Percentiles rank a stretch among this genome's conserved stretches.
Evolutionary conservation across 2,797 vertebrate species (phyloP).

Genomic region (Malacoraja senta): DNA sequence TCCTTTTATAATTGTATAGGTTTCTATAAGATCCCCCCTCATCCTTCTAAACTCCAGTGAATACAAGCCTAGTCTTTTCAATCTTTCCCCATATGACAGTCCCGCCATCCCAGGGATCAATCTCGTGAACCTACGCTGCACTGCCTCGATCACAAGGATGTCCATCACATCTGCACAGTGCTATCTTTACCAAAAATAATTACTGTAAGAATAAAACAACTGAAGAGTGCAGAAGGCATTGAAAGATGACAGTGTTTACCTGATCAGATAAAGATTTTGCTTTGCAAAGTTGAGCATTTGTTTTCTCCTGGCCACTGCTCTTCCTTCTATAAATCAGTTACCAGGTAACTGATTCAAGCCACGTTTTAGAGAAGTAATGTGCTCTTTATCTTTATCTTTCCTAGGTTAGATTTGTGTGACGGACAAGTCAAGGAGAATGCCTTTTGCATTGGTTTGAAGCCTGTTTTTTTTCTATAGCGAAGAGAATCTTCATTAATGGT

Average conservation of each 20-base stretch:
- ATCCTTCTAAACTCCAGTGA: too few relatives aligned
- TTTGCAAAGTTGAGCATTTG: constrained; percentile 1
- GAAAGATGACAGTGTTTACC: background rate
- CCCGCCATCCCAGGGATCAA: too few relatives aligned
- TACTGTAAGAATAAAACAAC: constrained; percentile 8
- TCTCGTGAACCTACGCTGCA: too few relatives aligned
- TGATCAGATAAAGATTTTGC: constrained; percentile 10
- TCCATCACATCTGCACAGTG: constrained; percentile 24
- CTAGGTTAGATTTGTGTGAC: background rate
- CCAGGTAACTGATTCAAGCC: constrained; percentile 16
- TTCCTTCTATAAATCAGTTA: background rate
- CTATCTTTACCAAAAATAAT: constrained; percentile 13
- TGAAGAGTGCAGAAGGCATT: background rate
- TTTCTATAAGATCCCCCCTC: too few relatives aligned
- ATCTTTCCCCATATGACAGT: too few relatives aligned
- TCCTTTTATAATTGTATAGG: too few relatives aligned
- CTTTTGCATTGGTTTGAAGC: background rate
- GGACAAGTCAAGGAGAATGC: background rate
- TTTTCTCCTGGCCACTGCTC: background rate
- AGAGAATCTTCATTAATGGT: constrained; percentile 21
- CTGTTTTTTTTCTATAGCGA: background rate
- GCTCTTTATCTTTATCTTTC: constrained; percentile 19
- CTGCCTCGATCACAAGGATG: too few relatives aligned
- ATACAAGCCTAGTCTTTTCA: too few relatives aligned
- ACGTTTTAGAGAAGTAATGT: background rate